These are phyloP conservation scores for Melangyna quadrimaculata DNA, from an alignment of 2,888 invertebrate genomes.

Conservation along the genomic window DNA sequence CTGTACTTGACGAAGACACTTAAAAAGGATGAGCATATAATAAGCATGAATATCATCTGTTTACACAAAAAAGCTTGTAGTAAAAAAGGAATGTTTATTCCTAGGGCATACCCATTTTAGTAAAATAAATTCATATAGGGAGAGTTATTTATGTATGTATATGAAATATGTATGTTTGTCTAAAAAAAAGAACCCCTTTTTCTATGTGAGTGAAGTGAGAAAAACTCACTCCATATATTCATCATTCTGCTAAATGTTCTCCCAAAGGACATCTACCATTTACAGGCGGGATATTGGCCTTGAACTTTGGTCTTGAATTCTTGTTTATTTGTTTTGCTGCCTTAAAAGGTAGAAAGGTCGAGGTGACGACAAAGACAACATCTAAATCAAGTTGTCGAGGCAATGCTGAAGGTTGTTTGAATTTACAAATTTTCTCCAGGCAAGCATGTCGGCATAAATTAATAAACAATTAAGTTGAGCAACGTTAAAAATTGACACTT, in stretches of 20 bases:
- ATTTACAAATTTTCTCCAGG: background rate
- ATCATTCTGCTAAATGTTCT: background rate
- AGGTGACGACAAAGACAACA: background rate
- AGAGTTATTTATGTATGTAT: background rate
- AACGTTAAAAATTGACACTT: background rate
- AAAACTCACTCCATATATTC: background rate
- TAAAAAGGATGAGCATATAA: background rate
- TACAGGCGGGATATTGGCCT: background rate
- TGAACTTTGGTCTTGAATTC: background rate
- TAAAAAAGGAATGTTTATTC: background rate
- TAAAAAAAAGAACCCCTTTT: background rate
- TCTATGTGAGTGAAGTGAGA: background rate
- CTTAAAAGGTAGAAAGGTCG: background rate
- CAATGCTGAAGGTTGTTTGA: background rate
- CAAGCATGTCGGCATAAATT: background rate
- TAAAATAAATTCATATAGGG: background rate
- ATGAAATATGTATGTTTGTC: background rate
- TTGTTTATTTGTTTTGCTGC: background rate
- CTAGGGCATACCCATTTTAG: background rate
- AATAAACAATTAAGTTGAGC: background rate
- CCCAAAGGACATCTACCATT: background rate
- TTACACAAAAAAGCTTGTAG: background rate
- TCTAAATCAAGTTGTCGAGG: background rate
- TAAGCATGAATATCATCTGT: background rate
- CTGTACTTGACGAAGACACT: background rate